phyloP scores from a whole-genome alignment of 2,113 vertebrate species.

The Toxostoma redivivum region DNA sequence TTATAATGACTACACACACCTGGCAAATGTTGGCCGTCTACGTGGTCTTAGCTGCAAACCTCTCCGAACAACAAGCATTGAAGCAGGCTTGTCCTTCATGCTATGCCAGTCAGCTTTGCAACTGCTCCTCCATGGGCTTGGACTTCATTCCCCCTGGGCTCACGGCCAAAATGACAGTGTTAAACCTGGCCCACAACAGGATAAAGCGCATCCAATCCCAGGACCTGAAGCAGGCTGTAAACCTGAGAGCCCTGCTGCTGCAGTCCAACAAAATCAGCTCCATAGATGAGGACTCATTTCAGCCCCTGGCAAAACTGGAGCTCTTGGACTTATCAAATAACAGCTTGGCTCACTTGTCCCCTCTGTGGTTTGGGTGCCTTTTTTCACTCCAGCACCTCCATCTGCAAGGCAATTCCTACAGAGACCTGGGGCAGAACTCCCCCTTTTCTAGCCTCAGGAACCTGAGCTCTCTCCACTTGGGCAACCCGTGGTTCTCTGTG shows the following conservation, averaged over 20 bases:
- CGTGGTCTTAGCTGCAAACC: neutral
- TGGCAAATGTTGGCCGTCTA: slow-evolving; percentile 42
- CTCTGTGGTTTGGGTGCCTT: slow-evolving; percentile 77
- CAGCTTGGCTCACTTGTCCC: slow-evolving; percentile 60
- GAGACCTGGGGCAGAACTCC: slow-evolving; percentile 59
- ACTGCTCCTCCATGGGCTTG: slow-evolving; percentile 66
- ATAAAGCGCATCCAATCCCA: slow-evolving; percentile 55
- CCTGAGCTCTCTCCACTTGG: slow-evolving; percentile 70
- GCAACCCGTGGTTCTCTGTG: slow-evolving; percentile 44
- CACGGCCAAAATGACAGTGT: neutral
- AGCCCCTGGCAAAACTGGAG: slow-evolving; percentile 64
- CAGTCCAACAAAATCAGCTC: slow-evolving; percentile 62
- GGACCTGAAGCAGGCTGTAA: slow-evolving; percentile 66
- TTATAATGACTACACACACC: slow-evolving; percentile 4
- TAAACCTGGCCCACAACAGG: slow-evolving; percentile 76
- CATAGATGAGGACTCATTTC: slow-evolving; percentile 71
- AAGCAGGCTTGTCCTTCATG: slow-evolving; percentile 43
- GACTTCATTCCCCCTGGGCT: slow-evolving; percentile 58
- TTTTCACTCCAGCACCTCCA: slow-evolving; percentile 70
- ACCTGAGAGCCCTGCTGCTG: slow-evolving; percentile 68
- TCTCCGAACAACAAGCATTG: neutral
- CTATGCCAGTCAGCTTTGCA: slow-evolving; percentile 36
- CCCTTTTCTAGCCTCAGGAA: slow-evolving; percentile 69
- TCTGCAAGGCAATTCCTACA: slow-evolving; percentile 76
- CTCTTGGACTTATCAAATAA: slow-evolving; percentile 81